Percentiles rank a stretch among this genome's conserved stretches.
Evolutionary conservation across 1,140 invertebrate species (phyloP).

Genomic region (Drosophila ambigua): DNA sequence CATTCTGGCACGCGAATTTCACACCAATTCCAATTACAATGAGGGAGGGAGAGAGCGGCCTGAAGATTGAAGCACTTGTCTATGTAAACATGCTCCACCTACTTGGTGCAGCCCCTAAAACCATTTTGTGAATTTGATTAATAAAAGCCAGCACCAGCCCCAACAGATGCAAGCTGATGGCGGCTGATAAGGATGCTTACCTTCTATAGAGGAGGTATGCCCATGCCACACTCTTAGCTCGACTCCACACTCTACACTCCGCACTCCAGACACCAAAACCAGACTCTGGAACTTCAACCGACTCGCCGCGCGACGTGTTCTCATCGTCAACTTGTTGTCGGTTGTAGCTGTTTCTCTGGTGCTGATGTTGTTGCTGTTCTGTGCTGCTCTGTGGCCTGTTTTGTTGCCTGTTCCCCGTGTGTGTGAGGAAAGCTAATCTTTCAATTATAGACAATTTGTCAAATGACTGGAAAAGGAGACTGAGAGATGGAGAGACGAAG

Average conservation of each 20-base stretch:
- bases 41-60: slow-evolving; percentile 24
- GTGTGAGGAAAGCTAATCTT: slow-evolving; percentile 83
- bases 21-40: slow-evolving; percentile 78
- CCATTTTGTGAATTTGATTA: slow-evolving; percentile 83
- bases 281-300: slow-evolving; percentile 42
- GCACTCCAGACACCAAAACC: slow-evolving; percentile 44
- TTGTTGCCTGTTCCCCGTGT: slow-evolving; percentile 7
- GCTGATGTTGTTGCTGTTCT: slow-evolving; percentile 20
- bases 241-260: background rate
- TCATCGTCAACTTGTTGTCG: slow-evolving; percentile 68
- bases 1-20: slow-evolving; percentile 74
- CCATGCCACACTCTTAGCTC: too few relatives aligned
- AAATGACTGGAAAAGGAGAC: slow-evolving; percentile 67
- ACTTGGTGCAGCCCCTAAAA: slow-evolving; percentile 76
- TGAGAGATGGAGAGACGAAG: slow-evolving; percentile 45
- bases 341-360: slow-evolving; percentile 36
- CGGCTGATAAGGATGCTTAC: slow-evolving; percentile 56
- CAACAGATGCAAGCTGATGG: slow-evolving; percentile 61
- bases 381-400: slow-evolving; percentile 16
- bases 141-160: slow-evolving; percentile 77
- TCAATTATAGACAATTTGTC: slow-evolving; percentile 84
- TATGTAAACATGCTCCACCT: slow-evolving; percentile 81
- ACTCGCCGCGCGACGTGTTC: slow-evolving; percentile 65
- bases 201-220: too few relatives aligned
- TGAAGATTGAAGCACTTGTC: slow-evolving; percentile 56